Evolutionary conservation across 2,113 vertebrate genomes (phyloP).

Genomic region (Callaeas wilsoni): DNA sequence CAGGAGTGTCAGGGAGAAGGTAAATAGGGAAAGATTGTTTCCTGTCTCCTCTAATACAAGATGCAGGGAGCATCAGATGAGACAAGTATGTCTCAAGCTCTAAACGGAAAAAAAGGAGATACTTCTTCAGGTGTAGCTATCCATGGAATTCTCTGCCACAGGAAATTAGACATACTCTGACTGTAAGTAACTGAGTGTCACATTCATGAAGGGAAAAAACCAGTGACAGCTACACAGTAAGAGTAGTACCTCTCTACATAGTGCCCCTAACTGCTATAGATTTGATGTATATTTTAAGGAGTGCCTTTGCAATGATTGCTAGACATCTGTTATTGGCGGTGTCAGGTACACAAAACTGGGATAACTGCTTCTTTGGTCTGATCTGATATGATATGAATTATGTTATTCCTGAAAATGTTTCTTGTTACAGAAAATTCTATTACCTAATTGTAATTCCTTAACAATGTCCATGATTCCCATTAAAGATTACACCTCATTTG

Average conservation of each 20-base stretch:
- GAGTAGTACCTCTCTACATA: background rate
- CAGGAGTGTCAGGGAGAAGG: background rate
- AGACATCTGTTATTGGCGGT: background rate
- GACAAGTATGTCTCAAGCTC: background rate
- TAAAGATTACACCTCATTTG: background rate
- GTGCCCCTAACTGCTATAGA: background rate
- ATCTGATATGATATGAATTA: background rate
- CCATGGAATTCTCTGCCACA: background rate
- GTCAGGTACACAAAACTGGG: background rate
- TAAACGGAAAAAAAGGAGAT: background rate
- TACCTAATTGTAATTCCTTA: background rate
- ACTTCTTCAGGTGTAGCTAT: background rate
- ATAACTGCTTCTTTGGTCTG: background rate
- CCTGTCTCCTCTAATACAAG: background rate
- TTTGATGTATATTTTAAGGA: background rate
- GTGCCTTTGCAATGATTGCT: background rate
- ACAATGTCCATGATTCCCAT: background rate
- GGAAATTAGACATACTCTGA: background rate
- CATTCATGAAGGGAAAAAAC: background rate
- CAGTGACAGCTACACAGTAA: background rate
- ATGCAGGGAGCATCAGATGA: background rate
- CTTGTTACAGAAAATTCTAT: background rate
- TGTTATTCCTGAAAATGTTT: background rate
- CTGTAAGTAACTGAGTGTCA: background rate
- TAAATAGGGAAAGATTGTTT: background rate